phyloP scores from a whole-genome alignment of 1,140 invertebrate species.

The Drosophila nasuta region DNA sequence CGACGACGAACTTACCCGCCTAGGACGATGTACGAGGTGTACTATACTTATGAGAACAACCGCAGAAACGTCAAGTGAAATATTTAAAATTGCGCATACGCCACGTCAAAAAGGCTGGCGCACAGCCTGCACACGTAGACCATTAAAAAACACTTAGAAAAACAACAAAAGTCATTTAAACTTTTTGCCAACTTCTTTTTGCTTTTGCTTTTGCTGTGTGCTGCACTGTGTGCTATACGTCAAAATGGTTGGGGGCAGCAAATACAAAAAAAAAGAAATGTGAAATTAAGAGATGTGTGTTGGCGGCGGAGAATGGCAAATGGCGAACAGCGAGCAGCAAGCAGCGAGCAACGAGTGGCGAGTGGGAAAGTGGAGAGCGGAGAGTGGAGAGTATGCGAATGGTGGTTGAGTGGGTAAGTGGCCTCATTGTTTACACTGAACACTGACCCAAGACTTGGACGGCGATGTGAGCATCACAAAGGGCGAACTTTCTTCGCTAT shows the following conservation, averaged over 20 bases:
- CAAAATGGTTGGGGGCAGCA: constrained; percentile 25
- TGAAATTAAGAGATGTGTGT: constrained; percentile 79
- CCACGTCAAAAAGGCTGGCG: constrained; percentile 33
- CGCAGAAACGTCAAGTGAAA: constrained; percentile 23
- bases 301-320: constrained; percentile 29
- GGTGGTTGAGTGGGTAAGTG: constrained; percentile 22
- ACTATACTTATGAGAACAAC: constrained; percentile 14
- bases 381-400: constrained; percentile 26
- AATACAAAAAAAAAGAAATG: constrained; percentile 58
- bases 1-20: not conserved
- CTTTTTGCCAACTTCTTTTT: constrained; percentile 72
- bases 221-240: constrained; percentile 34
- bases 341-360: constrained; percentile 11
- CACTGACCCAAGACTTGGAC: constrained; percentile 81
- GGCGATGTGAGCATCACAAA: constrained; percentile 85
- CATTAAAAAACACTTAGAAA: constrained; percentile 84
- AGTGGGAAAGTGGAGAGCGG: constrained; percentile 29
- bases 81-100: constrained; percentile 59
- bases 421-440: constrained; percentile 65
- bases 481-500: constrained; percentile 84
- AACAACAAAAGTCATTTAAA: constrained; percentile 84
- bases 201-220: constrained; percentile 41
- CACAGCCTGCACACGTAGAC: constrained; percentile 74
- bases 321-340: not conserved
- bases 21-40: not conserved